Evolutionary conservation across 2,113 vertebrate genomes (phyloP).

Genomic region (Camelus dromedarius): DNA sequence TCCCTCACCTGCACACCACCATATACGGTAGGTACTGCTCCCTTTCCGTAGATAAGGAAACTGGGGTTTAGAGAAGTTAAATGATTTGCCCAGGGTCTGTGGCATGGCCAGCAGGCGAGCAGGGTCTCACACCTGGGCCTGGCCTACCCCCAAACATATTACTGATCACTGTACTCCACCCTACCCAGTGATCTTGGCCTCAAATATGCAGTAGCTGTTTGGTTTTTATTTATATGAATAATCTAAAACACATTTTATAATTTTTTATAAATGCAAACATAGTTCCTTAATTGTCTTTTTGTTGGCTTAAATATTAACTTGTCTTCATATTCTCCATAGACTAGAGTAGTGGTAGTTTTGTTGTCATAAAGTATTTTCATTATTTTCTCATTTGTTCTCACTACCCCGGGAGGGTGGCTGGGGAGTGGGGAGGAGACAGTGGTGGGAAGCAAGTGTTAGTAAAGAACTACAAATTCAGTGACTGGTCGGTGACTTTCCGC

Average conservation of each 20-base stretch:
- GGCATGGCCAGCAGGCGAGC: background rate
- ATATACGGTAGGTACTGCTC: background rate
- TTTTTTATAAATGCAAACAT: background rate
- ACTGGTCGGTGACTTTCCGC: background rate
- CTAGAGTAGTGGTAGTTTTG: background rate
- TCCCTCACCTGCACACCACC: background rate
- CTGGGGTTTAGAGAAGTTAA: background rate
- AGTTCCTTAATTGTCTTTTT: background rate
- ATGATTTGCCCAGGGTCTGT: background rate
- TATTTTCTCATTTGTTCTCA: slow-evolving; percentile 11
- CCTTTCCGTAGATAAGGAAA: background rate
- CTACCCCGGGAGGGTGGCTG: background rate
- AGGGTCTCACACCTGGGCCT: background rate
- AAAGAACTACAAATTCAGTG: background rate
- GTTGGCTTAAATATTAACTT: background rate
- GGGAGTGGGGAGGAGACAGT: background rate
- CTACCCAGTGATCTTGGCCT: background rate
- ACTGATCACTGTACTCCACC: background rate
- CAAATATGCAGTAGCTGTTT: background rate
- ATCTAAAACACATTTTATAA: background rate
- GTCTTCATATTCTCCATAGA: background rate
- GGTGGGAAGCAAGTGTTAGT: background rate
- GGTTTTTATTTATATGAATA: slow-evolving; percentile 39
- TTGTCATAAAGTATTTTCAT: slow-evolving; percentile 43
- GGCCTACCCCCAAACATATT: background rate